Evolutionary conservation across 2,888 invertebrate genomes (phyloP).

Genomic region (Saturnia japonica): DNA sequence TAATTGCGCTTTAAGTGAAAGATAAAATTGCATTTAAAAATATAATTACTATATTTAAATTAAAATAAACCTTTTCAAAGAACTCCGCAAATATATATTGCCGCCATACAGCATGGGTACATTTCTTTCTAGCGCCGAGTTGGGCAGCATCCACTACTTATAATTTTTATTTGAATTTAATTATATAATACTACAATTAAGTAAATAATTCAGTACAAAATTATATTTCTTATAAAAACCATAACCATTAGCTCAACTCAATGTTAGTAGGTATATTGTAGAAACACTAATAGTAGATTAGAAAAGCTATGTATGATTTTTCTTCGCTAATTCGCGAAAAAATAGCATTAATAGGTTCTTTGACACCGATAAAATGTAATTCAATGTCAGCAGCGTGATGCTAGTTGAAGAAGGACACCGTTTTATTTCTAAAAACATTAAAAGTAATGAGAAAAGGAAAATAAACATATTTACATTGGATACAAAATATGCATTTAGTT

Average conservation of each 20-base stretch:
- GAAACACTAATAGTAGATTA: not conserved
- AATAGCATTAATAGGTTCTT: slow-evolving; percentile 67
- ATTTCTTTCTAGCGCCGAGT: too few species aligned
- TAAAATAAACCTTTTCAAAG: too few species aligned
- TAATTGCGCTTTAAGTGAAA: too few species aligned
- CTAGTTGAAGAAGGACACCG: slow-evolving; percentile 35
- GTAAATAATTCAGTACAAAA: too few species aligned
- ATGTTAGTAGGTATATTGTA: not conserved
- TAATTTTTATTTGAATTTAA: too few species aligned
- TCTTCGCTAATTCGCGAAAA: slow-evolving; percentile 44
- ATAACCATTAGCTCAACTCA: not conserved
- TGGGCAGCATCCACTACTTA: too few species aligned
- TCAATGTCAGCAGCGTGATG: slow-evolving; percentile 58
- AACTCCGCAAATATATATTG: too few species aligned
- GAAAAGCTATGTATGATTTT: not conserved
- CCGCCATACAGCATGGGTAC: too few species aligned
- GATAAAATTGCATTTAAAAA: too few species aligned
- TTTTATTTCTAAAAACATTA: slow-evolving; percentile 1
- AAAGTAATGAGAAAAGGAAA: not conserved
- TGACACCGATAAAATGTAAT: slow-evolving; percentile 63
- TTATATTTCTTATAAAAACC: too few species aligned
- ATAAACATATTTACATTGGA: not conserved
- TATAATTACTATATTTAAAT: too few species aligned
- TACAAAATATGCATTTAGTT: not conserved
- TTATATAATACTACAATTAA: too few species aligned